Base-by-base conservation (phyloP, 2,888 invertebrate genomes). In the Hypomecis punctinalis region DNA sequence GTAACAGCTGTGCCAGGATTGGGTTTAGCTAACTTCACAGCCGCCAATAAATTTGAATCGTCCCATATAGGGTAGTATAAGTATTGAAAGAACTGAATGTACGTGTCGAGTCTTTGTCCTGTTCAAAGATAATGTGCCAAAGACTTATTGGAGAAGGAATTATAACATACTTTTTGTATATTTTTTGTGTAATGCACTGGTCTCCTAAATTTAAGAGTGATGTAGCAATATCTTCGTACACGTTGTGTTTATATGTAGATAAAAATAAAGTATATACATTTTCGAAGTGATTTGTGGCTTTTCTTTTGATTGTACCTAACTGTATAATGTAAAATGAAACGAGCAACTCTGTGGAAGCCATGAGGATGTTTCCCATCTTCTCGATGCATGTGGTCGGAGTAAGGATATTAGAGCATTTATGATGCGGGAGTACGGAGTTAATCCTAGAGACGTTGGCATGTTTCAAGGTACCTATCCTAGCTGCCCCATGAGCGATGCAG, bases 41-140 rank as follows among this genome's bases (percentile, higher is more conserved):
- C 1, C 23, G 23, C 23, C 23, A 23, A 23, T 1, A 23, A 23
- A 23, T 23, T 23, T 23, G 23, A 23, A 2, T 23, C 10, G 5
- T 6, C 4, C 4, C 40, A 82, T 82, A 83, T 82, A 76, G 84
- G 71, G 51, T 87, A 86, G 80, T 64, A 62, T 86, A 85, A 84
- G 83, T 71, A 75, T 78, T 70, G 79, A 86, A 85, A 85, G 91
- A 89, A 90, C 88, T 89, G 90, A 88, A 81, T 78, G 83, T 78
- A 52, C 46, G 82, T 86, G 81, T 87, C 79, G 85, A 90, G 91
- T 93, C 93, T 93, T 93, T 91, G 93, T 86, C 83, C 80, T 79
- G 70, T 85, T 91, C 93, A 92, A 93, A 93, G 93, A 93, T 89
- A 85, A 82, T 88, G 93, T 93, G 93, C 93, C 93, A 93, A 93